These are phyloP conservation scores for Drosophila kambysellisi DNA, from an alignment of 2,888 invertebrate genomes.

Conservation along the genomic window DNA sequence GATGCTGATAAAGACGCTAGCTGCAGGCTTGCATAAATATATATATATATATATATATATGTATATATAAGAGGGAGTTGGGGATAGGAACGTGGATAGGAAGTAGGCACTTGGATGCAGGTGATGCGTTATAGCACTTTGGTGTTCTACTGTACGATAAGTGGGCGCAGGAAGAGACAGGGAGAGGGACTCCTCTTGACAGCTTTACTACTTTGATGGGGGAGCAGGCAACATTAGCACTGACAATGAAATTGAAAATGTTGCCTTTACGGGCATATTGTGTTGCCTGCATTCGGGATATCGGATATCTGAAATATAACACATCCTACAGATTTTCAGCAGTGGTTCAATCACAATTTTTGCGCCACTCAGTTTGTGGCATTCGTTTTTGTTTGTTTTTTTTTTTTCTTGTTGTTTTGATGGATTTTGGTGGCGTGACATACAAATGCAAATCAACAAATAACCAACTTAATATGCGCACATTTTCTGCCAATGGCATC, in stretches of 20 bases:
- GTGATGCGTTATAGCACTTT: slow-evolving; percentile 35
- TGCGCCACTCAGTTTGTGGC: slow-evolving; percentile 39
- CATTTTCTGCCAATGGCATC: slow-evolving; percentile 48
- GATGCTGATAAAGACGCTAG: slow-evolving; percentile 25
- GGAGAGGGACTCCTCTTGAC: background rate
- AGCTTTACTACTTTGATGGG: slow-evolving; percentile 28
- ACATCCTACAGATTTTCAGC: slow-evolving; percentile 6
- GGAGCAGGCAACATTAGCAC: slow-evolving; percentile 34
- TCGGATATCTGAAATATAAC: background rate
- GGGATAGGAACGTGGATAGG: slow-evolving; percentile 1
- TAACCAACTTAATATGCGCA: slow-evolving; percentile 74
- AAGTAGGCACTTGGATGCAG: slow-evolving; percentile 30
- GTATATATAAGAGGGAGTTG: background rate
- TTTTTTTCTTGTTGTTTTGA: background rate
- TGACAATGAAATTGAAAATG: slow-evolving; percentile 56
- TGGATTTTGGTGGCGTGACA: slow-evolving; percentile 3
- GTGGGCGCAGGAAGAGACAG: background rate
- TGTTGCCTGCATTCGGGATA: background rate
- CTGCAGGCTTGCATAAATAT: slow-evolving; percentile 8
- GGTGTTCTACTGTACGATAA: background rate
- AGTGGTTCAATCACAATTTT: slow-evolving; percentile 33
- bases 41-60: no score
- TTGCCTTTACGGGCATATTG: background rate
- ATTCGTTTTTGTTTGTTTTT: slow-evolving; percentile 1
- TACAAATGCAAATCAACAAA: slow-evolving; percentile 69